These are phyloP conservation scores for Mystacornis crossleyi DNA, from an alignment of 2,113 vertebrate species.

Conservation along the genomic window DNA sequence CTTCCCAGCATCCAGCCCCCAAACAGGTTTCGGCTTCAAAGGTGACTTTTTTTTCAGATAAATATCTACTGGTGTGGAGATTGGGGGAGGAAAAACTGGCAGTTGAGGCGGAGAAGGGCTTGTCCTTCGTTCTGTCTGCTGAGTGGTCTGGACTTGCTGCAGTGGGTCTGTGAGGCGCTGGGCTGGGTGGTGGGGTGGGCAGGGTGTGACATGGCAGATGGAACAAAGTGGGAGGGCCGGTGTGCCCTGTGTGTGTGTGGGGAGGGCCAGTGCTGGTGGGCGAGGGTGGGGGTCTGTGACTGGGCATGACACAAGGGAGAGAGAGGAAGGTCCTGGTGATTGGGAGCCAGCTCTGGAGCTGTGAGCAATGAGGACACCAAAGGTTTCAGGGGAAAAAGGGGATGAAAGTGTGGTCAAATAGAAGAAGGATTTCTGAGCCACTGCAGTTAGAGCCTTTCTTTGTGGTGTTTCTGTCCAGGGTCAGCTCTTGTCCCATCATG, in stretches of 20 bases:
- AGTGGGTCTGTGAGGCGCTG: background rate
- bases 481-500: background rate
- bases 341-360: background rate
- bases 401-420: background rate
- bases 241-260: slow-evolving; percentile 38
- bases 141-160: background rate
- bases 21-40: background rate
- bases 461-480: background rate
- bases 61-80: background rate
- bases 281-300: background rate
- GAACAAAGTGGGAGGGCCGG: slow-evolving; percentile 58
- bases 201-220: slow-evolving; percentile 34
- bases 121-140: background rate
- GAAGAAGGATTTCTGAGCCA: background rate
- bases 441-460: background rate
- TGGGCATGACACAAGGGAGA: background rate
- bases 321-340: background rate
- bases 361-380: background rate
- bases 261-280: slow-evolving; percentile 10
- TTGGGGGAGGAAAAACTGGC: background rate
- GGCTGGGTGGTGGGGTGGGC: background rate
- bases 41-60: slow-evolving; percentile 7
- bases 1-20: background rate
- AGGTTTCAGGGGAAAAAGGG: background rate
- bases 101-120: background rate